phyloP scores from a whole-genome alignment of 2,888 invertebrate genomes.

The Sinotaia quadrata region DNA sequence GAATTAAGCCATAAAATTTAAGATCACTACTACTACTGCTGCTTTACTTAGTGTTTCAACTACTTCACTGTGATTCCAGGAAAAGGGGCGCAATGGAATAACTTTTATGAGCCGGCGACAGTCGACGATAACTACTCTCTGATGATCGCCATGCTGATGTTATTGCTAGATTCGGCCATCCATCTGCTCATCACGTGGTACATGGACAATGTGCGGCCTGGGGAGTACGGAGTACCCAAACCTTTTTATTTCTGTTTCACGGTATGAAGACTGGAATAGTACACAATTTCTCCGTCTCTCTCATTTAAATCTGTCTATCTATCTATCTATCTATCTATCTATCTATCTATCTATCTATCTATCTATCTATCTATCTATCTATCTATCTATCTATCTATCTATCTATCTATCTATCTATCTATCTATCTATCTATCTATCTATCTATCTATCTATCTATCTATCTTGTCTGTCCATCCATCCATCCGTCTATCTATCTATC shows the following conservation, averaged over 20 bases:
- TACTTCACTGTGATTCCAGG: constrained; percentile 46
- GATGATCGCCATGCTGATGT: constrained; percentile 78
- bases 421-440: neutral
- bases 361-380: neutral
- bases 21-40: no score
- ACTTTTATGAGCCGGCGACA: constrained; percentile 75
- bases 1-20: no score
- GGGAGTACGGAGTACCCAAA: constrained; percentile 86
- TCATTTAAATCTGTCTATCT: no score
- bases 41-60: no score
- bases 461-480: no score
- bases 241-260: constrained; percentile 86
- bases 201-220: constrained; percentile 88
- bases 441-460: neutral
- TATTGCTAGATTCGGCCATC: constrained; percentile 79
- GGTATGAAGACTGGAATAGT: no score
- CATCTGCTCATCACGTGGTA: constrained; percentile 87
- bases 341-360: neutral
- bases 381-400: neutral
- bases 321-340: neutral
- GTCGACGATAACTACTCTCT: constrained; percentile 81
- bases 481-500: no score
- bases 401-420: neutral
- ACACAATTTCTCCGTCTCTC: no score
- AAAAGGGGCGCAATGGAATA: constrained; percentile 65